Evolutionary conservation across 2,113 vertebrate species (phyloP).

Genomic region (Phaethon lepturus): DNA sequence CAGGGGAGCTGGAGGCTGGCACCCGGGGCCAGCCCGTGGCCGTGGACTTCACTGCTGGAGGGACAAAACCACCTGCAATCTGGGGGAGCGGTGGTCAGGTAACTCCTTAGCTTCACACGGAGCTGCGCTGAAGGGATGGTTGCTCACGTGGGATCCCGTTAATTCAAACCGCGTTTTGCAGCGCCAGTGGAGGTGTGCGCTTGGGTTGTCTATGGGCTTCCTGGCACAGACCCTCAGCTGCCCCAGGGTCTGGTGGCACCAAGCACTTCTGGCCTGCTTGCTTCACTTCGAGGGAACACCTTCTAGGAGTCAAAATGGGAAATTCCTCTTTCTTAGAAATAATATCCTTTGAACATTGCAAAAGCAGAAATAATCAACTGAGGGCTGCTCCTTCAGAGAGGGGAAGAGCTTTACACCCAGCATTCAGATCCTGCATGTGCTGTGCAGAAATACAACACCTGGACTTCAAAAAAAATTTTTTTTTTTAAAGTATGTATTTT

Average conservation of each 20-base stretch:
- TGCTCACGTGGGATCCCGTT: rapidly evolving
- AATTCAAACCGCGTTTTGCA: background rate
- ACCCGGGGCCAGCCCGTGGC: background rate
- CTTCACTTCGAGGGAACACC: background rate
- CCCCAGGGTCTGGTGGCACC: background rate
- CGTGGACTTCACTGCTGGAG: background rate
- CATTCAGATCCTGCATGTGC: background rate
- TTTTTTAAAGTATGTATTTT: background rate
- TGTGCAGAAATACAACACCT: background rate
- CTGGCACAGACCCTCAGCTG: background rate
- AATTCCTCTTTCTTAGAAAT: background rate
- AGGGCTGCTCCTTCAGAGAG: background rate
- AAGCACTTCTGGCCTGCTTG: background rate
- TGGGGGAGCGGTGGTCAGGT: no score
- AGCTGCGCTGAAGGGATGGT: background rate
- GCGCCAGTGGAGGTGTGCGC: rapidly evolving
- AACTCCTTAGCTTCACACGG: background rate
- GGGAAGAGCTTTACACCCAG: background rate
- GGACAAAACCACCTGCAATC: rapidly evolving
- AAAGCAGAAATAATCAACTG: background rate
- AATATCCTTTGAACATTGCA: background rate
- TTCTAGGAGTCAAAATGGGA: background rate
- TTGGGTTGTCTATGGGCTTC: rapidly evolving
- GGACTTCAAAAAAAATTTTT: background rate
- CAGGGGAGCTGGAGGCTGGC: background rate